Conservation (phyloP, 35 echinoderm and acorn worm species). For the Holothuria glaberrima region DNA sequence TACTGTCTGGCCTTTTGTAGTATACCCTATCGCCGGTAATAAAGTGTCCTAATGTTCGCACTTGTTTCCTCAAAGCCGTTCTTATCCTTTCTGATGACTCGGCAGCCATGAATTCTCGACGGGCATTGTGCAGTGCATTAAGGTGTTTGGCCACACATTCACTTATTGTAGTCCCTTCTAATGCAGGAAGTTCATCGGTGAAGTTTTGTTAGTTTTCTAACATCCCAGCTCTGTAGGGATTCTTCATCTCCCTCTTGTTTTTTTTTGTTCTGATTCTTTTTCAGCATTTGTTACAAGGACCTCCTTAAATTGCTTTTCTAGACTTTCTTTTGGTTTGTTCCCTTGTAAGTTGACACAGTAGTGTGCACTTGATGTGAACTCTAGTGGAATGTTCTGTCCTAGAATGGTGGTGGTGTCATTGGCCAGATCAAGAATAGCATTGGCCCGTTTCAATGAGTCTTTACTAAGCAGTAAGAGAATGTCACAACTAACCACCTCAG, state of each 20-base stretch:
- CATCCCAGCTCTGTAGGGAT: slow-evolving; percentile 8
- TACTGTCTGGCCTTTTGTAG: slow-evolving; percentile 27
- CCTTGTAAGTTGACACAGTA: too few species aligned
- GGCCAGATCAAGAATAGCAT: too few species aligned
- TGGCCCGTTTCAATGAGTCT: too few species aligned
- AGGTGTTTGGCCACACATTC: slow-evolving; percentile 1
- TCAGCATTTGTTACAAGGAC: background rate
- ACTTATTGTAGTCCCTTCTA: slow-evolving; percentile 29
- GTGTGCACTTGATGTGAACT: too few species aligned
- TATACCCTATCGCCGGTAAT: background rate
- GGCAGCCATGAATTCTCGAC: background rate
- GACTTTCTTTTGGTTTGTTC: too few species aligned
- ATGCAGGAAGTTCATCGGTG: background rate
- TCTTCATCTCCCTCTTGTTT: background rate
- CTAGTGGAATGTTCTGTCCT: too few species aligned
- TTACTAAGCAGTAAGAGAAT: too few species aligned
- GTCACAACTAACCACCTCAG: too few species aligned
- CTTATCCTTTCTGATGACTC: background rate
- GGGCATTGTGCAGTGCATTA: slow-evolving; percentile 14
- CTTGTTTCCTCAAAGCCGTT: background rate
- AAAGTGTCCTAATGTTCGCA: background rate
- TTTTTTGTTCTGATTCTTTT: too few species aligned
- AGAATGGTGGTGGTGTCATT: too few species aligned
- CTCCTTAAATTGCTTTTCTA: background rate
- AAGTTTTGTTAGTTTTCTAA: slow-evolving; percentile 1